Percentiles rank a stretch among this genome's conserved stretches.
phyloP scores from a whole-genome alignment of 2,113 vertebrate species.

The Phycodurus eques region DNA sequence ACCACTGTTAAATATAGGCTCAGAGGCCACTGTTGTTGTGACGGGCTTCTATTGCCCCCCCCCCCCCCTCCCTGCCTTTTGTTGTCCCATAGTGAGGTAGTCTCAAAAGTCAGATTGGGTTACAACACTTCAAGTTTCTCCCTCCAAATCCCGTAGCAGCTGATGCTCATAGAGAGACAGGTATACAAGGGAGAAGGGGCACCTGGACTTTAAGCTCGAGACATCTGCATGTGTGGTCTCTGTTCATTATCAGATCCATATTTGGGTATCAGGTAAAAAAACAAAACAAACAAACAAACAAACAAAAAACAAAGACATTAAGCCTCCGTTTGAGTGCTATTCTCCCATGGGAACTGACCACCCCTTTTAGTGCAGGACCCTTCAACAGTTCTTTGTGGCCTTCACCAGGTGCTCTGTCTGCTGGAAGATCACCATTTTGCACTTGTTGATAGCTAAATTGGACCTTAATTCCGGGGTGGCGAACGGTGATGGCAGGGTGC shows the following conservation, averaged over 20 bases:
- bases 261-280: slow-evolving; percentile 57
- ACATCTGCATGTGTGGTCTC: slow-evolving; percentile 61
- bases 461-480: slow-evolving; percentile 52
- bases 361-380: slow-evolving; percentile 45
- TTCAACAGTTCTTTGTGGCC: slow-evolving; percentile 42
- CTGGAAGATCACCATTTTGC: slow-evolving; percentile 39
- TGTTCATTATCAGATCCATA: slow-evolving; percentile 52
- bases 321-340: slow-evolving; percentile 22
- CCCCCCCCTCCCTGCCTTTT: slow-evolving; percentile 46
- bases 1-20: slow-evolving; percentile 79
- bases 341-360: slow-evolving; percentile 59
- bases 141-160: slow-evolving; percentile 34
- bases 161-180: slow-evolving; percentile 29
- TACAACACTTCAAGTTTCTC: slow-evolving; percentile 52
- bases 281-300: background rate
- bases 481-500: slow-evolving; percentile 58
- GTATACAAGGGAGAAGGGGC: slow-evolving; percentile 45
- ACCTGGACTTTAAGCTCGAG: slow-evolving; percentile 33
- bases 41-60: slow-evolving; percentile 42
- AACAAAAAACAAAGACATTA: slow-evolving; percentile 11
- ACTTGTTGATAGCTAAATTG: slow-evolving; percentile 75
- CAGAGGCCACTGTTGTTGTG: slow-evolving; percentile 64
- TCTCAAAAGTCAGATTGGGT: slow-evolving; percentile 59
- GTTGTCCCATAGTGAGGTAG: slow-evolving; percentile 52
- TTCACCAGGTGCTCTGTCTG: slow-evolving; percentile 54